Conservation (phyloP, 2,113 vertebrate genomes). For the Brachyhypopomus gauderio region DNA sequence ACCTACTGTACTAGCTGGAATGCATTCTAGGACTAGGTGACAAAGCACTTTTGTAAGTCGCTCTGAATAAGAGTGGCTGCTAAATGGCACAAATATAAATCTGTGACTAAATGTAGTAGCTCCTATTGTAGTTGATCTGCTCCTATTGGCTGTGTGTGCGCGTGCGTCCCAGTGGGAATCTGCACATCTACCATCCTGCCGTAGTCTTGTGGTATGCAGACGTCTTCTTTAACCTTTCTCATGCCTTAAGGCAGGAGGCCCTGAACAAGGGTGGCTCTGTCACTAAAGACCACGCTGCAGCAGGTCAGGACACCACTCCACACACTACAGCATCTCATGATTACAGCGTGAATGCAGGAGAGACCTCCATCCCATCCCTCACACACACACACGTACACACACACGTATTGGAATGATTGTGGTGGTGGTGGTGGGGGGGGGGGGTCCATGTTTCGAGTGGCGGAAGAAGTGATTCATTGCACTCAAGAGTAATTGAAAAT, state of each 20-base stretch:
- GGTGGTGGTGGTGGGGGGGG: too few relatives aligned
- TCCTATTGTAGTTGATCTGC: too few relatives aligned
- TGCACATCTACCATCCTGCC: neutral
- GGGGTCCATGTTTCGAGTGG: too few relatives aligned
- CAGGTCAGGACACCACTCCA: conserved; percentile 5
- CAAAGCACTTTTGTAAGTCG: too few relatives aligned
- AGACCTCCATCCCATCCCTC: neutral
- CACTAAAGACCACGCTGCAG: neutral
- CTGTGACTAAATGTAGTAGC: too few relatives aligned
- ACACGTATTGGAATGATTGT: conserved; percentile 14
- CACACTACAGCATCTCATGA: conserved; percentile 70
- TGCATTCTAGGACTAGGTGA: too few relatives aligned
- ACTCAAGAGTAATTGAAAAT: too few relatives aligned
- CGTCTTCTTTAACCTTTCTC: conserved; percentile 64
- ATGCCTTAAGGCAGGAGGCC: conserved; percentile 58
- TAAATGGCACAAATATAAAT: too few relatives aligned
- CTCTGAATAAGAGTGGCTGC: too few relatives aligned
- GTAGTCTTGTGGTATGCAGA: conserved; percentile 59
- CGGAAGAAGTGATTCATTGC: too few relatives aligned
- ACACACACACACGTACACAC: conserved; percentile 21
- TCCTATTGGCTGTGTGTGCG: neutral
- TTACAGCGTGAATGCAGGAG: conserved; percentile 65
- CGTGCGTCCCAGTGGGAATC: conserved; percentile 9
- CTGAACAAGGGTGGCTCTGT: conserved; percentile 71
- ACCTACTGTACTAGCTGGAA: too few relatives aligned